Percentiles rank a stretch among this genome's conserved stretches.
Conservation (phyloP, 2,888 invertebrate genomes). For the Melinopterus prodromus region DNA sequence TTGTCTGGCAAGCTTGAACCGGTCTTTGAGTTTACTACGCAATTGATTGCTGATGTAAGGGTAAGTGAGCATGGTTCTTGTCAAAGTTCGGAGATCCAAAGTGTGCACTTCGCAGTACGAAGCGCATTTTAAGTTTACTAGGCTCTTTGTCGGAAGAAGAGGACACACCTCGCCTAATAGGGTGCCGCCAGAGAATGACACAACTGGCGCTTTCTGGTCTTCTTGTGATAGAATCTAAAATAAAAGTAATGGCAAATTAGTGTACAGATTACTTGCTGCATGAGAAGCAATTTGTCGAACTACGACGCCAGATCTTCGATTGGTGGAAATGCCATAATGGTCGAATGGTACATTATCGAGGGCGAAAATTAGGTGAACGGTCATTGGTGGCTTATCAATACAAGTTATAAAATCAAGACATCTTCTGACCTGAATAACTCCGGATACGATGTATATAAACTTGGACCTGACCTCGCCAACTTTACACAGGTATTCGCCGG, state of each 20-base stretch:
- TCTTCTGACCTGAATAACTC: constrained; percentile 28
- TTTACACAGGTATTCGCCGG: constrained; percentile 29
- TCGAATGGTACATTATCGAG: no score
- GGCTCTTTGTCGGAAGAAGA: constrained; percentile 24
- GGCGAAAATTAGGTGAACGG: no score
- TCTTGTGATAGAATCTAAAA: constrained; percentile 27
- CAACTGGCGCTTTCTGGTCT: constrained; percentile 25
- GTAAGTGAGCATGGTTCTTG: constrained; percentile 16
- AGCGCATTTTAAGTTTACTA: constrained; percentile 28
- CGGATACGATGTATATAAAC: constrained; percentile 31
- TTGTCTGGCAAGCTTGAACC: constrained; percentile 16
- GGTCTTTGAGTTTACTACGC: not conserved
- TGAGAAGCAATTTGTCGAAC: no score
- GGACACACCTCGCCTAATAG: constrained; percentile 26
- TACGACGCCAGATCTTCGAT: no score
- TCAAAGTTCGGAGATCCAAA: constrained; percentile 21
- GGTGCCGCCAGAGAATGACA: constrained; percentile 34
- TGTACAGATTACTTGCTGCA: not conserved
- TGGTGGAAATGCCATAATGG: no score
- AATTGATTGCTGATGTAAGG: constrained; percentile 5
- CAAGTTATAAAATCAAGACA: no score
- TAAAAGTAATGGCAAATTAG: not conserved
- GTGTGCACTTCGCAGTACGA: constrained; percentile 31
- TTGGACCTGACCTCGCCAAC: constrained; percentile 18
- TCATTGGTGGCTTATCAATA: no score